phyloP scores from a whole-genome alignment of 2,113 vertebrate species.

The Gorsachius goisagi region DNA sequence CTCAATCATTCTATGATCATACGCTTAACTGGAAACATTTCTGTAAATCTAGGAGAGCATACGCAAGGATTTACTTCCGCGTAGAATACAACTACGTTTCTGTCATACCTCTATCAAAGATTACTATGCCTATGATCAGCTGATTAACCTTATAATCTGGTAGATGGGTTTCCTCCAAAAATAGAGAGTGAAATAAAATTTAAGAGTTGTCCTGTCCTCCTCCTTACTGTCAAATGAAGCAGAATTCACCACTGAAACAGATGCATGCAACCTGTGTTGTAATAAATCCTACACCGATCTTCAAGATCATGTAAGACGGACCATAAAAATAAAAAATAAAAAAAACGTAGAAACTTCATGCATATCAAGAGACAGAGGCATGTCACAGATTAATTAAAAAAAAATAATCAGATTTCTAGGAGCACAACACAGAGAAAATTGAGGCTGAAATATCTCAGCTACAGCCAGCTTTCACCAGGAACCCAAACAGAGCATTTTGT shows the following conservation, averaged over 20 bases:
- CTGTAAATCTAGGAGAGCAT: neutral
- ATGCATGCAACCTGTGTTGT: neutral
- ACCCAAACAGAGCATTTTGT: neutral
- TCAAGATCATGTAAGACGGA: neutral
- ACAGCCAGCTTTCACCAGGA: neutral
- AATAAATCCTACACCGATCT: neutral
- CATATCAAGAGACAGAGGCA: neutral
- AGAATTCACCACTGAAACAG: neutral
- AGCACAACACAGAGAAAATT: neutral
- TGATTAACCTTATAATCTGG: neutral
- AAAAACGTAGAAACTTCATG: neutral
- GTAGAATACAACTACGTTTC: neutral
- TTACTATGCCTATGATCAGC: neutral
- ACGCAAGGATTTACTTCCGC: neutral
- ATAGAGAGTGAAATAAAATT: neutral
- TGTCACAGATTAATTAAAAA: neutral
- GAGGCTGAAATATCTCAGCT: neutral
- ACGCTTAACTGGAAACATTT: neutral
- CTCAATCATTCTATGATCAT: neutral
- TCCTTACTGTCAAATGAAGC: neutral
- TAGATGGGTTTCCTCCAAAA: neutral
- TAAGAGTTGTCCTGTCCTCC: neutral
- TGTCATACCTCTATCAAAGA: neutral
- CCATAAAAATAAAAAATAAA: neutral
- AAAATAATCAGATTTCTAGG: neutral